These are phyloP conservation scores for Caenorhabditis angaria DNA, from an alignment of 2,888 invertebrate species.

Conservation along the genomic window DNA sequence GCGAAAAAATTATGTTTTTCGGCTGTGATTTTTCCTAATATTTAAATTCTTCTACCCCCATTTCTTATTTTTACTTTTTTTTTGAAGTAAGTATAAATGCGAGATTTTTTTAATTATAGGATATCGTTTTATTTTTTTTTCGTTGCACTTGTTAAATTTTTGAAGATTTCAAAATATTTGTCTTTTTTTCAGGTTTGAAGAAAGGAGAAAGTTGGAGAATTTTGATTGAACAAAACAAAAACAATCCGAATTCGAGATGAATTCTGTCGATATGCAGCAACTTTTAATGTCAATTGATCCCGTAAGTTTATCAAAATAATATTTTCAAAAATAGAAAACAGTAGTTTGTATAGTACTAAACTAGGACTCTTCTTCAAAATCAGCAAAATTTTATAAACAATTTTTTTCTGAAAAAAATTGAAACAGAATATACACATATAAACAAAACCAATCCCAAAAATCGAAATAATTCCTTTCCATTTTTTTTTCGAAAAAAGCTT, in stretches of 20 bases:
- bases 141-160: neutral
- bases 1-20: neutral
- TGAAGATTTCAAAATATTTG: neutral
- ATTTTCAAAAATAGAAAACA: no score
- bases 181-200: neutral
- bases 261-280: slow-evolving; percentile 45
- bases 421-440: slow-evolving; percentile 1
- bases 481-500: no score
- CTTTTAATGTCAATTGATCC: slow-evolving; percentile 44
- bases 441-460: neutral
- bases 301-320: slow-evolving; percentile 12
- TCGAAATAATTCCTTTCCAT: no score
- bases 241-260: slow-evolving; percentile 12
- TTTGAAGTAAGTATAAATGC: neutral
- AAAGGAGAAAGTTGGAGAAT: neutral
- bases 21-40: neutral
- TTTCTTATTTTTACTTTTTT: neutral
- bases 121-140: neutral
- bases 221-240: no score
- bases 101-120: neutral
- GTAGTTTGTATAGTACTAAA: no score
- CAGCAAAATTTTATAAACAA: neutral
- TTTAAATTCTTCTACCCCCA: neutral
- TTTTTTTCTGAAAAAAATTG: neutral
- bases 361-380: no score